Evolutionary conservation across 2,888 invertebrate species (phyloP), one percentile per base, ranked within the genome.

Genomic region (Phalangium opilio): DNA sequence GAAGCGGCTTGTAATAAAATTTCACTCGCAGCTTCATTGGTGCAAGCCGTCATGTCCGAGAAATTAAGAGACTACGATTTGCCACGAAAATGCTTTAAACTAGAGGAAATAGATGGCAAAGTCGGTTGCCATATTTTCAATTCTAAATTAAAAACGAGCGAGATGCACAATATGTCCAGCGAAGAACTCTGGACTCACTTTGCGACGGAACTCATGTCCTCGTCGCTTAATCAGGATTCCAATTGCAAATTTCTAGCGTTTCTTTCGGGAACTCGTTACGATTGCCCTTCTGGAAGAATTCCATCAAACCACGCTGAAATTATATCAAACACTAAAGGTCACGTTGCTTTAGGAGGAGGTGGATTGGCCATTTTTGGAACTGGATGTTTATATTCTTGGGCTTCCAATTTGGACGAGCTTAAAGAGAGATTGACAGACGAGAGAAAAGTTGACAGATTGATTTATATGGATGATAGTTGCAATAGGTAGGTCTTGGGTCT

Each of bases 331-430:
- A 69, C 68, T 15, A 64, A 65, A 58, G 86, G 79, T 1, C 82
- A 89, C 65, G 83, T 83, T n/a, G 90, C 91, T 1, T 70, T 91
- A 49, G 91, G 91, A 35, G 83, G 85, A 14, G 91, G 91, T 20
- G 90, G 90, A 1, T 69, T 95, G 50, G 93, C 91, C 7, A 68
- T 93, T 12, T 84, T 91, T 63, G 89, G 91, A 7, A 83, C 85
- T 0, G 89, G 81, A 1, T 87, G 83, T 62, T 73, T 93, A 44
- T 84, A 87, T 64, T 83, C 87, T 2, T 93, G 91, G 91, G 86
- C 93, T 2, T 73, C 74, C 21, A 67, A 65, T 41, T 69, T 85
- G 50, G 70, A 75, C 5, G 77, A 86, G 57, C 74, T 90, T 21
- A 63, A 79, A 15, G 63, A 73, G 12, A 73, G 73, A 53, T 77